Conservation (phyloP, 2,797 vertebrate genomes). For the Anguilla obscura region DNA sequence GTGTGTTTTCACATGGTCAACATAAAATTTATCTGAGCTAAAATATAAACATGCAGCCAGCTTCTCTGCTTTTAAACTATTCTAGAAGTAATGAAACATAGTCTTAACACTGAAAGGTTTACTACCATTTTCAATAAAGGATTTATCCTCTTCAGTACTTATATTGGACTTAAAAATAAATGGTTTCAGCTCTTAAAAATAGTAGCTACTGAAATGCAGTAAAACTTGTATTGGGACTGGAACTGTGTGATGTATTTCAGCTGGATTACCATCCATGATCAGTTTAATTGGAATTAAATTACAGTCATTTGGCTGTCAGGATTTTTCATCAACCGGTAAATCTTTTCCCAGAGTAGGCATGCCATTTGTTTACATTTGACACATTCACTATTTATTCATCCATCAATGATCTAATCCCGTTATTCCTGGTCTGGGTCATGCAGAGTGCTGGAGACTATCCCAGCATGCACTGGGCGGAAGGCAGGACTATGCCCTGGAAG, state of each 20-base stretch:
- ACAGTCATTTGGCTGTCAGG: background rate
- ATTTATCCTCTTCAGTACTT: background rate
- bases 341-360: background rate
- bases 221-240: background rate
- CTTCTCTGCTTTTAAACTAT: background rate
- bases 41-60: background rate
- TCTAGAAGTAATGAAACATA: background rate
- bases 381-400: slow-evolving; percentile 28
- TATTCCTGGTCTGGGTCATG: too few relatives aligned
- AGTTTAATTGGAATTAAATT: background rate
- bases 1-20: background rate
- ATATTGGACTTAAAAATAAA: background rate
- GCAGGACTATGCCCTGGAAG: too few relatives aligned
- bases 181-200: background rate
- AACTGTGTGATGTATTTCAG: background rate
- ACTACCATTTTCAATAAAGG: background rate
- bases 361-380: slow-evolving; percentile 33
- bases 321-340: background rate
- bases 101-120: background rate
- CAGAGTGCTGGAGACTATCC: too few relatives aligned
- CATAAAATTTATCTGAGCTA: background rate
- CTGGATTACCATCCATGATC: background rate
- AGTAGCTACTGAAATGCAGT: background rate
- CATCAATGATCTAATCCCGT: background rate
- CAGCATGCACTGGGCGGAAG: too few relatives aligned